A percentile compares a stretch with the other conserved stretches of the same genome.
These are phyloP conservation scores for Chromobotia macracanthus DNA, from an alignment of 2,797 vertebrate species.

Conservation along the genomic window DNA sequence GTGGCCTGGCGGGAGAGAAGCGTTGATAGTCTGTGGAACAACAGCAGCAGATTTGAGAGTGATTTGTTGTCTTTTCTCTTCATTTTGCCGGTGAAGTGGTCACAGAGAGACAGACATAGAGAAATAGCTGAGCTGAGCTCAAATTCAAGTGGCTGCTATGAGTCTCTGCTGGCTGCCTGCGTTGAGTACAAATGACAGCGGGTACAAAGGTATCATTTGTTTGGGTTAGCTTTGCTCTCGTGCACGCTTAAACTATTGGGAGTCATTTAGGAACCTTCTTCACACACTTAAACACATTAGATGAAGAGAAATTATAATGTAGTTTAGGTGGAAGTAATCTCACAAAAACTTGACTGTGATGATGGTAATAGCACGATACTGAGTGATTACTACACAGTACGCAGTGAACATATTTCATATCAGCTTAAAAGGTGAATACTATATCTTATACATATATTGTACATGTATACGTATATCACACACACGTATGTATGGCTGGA, in stretches of 20 bases:
- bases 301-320: conserved; percentile 20
- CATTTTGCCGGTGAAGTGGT: conserved; percentile 72
- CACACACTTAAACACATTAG: conserved; percentile 44
- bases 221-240: conserved; percentile 67
- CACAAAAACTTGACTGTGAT: background rate
- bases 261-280: conserved; percentile 46
- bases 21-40: conserved; percentile 80
- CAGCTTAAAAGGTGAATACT: no score
- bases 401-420: no score
- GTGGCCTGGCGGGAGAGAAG: conserved; percentile 72
- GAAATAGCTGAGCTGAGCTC: background rate
- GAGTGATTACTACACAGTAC: no score
- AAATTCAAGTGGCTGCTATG: background rate
- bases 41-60: conserved; percentile 71
- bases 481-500: no score
- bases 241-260: conserved; percentile 64
- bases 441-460: no score
- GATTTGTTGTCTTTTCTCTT: conserved; percentile 74
- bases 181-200: conserved; percentile 71
- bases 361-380: no score
- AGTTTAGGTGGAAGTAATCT: background rate
- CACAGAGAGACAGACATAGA: conserved; percentile 60
- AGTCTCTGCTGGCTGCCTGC: conserved; percentile 58
- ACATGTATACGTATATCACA: no score
- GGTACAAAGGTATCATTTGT: conserved; percentile 79